A percentile compares a stretch with the other conserved stretches of the same genome.
Evolutionary conservation across 1,140 invertebrate species (phyloP).

Genomic region (Procambarus virginalis): DNA sequence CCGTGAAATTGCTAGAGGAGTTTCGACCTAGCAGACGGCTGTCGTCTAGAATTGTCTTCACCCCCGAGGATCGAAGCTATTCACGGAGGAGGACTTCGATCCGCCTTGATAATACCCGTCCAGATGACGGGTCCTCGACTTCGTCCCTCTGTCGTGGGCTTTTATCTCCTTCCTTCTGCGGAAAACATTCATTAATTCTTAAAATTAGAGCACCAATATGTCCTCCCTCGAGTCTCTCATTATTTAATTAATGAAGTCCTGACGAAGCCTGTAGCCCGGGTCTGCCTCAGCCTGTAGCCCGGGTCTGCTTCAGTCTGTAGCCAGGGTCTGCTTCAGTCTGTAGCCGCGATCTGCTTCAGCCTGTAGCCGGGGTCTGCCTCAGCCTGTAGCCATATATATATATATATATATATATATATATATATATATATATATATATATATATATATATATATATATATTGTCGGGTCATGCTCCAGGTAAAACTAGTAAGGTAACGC

Average conservation of each 20-base stretch:
- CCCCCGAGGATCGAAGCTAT: not conserved
- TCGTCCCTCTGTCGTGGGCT: not conserved
- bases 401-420: too few relatives aligned
- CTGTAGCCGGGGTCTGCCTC: too few relatives aligned
- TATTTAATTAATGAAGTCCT: not conserved
- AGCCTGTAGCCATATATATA: too few relatives aligned
- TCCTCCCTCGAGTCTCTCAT: not conserved
- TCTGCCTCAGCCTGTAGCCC: too few relatives aligned
- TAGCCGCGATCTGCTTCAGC: too few relatives aligned
- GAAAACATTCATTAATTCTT: not conserved
- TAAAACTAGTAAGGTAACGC: too few relatives aligned
- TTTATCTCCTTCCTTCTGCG: not conserved
- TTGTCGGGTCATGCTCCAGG: too few relatives aligned
- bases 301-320: too few relatives aligned
- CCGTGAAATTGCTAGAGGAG: not conserved
- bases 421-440: too few relatives aligned
- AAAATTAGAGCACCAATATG: not conserved
- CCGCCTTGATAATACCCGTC: not conserved
- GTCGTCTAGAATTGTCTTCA: not conserved
- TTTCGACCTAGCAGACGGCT: not conserved
- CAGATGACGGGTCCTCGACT: not conserved
- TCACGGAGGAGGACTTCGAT: not conserved
- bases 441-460: too few relatives aligned
- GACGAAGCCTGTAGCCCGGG: too few relatives aligned
- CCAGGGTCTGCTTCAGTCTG: too few relatives aligned